Base-by-base conservation (phyloP, 1,140 invertebrate species). In the Drosophila arawakana region DNA sequence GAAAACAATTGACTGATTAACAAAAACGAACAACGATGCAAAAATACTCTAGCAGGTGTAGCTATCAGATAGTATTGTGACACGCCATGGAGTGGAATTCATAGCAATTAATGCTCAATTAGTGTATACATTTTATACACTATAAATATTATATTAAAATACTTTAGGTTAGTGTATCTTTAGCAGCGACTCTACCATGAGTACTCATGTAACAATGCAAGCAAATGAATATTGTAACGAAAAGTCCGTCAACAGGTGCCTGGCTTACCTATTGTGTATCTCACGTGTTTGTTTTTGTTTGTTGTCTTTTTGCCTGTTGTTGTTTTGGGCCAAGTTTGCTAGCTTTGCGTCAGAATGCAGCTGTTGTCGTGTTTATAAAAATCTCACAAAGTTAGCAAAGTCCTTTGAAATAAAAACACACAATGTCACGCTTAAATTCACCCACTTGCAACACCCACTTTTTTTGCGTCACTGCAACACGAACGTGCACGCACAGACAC, bases 181-280 rank as follows among this genome's bases (percentile, higher is more conserved):
- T 2, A 50, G 25, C 1, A 34, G 30, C 10, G 8, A 8, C 34
- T 9, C 4, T 7, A 9, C 25, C 25, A 1, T 1, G 18, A 13
- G 10, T 30, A n/a, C 52, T 18, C 34, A 18, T 41, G 21, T 11
- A n/a, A 41, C 13, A 57, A 57, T 57, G 54, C 10, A 41, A 57
- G 7, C 9, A 10, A 21, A 37, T 49, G 34, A 7, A 49, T 61
- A 41, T 50, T 41, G 18, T 52, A 7, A 13, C 30, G 34, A 4
- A 15, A 2, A 43, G 11, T 1, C 21, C 65, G 52, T 78, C 76
- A 78, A 78, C 76, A 78, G 76, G 76, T 78, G 73, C 75, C 39
- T 46, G 49, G 58, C 59, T 76, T 76, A 76, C 73, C 68, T 44
- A 54, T 71, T 55, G 18, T 61, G 34, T 46, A 25, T 30, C 39